phyloP scores from a whole-genome alignment of 2,888 invertebrate genomes.

The Alviniconcha strummeri region DNA sequence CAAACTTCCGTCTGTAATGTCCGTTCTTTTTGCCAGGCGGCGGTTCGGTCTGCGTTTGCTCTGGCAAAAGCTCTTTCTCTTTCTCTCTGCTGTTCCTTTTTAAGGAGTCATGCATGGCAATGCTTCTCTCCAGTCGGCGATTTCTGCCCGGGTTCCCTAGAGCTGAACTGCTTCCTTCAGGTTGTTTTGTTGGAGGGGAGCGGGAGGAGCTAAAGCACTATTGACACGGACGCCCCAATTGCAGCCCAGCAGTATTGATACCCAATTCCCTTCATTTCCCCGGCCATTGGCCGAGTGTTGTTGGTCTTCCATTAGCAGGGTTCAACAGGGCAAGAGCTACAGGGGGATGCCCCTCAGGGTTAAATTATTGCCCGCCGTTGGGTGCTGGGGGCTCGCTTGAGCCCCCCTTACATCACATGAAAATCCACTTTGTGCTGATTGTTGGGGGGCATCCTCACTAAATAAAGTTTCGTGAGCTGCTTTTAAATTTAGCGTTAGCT shows the following conservation, averaged over 20 bases:
- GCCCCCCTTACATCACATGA: background rate
- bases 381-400: background rate
- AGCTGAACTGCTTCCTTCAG: background rate
- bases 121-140: background rate
- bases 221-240: background rate
- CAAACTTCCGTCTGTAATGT: too few species aligned
- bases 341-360: too few species aligned
- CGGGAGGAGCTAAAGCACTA: background rate
- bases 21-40: too few species aligned
- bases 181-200: background rate
- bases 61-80: too few species aligned
- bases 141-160: background rate
- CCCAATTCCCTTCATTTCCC: background rate
- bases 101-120: background rate
- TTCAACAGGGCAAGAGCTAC: background rate
- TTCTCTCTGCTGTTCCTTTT: too few species aligned
- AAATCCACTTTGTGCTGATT: slow-evolving; percentile 16
- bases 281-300: background rate
- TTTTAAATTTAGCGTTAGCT: too few species aligned
- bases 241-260: background rate
- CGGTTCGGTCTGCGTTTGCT: too few species aligned
- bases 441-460: too few species aligned
- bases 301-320: too few species aligned
- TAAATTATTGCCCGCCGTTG: background rate
- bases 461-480: too few species aligned